phyloP scores from a whole-genome alignment of 2,797 vertebrate species.

The Melanotaenia maccullochi region DNA sequence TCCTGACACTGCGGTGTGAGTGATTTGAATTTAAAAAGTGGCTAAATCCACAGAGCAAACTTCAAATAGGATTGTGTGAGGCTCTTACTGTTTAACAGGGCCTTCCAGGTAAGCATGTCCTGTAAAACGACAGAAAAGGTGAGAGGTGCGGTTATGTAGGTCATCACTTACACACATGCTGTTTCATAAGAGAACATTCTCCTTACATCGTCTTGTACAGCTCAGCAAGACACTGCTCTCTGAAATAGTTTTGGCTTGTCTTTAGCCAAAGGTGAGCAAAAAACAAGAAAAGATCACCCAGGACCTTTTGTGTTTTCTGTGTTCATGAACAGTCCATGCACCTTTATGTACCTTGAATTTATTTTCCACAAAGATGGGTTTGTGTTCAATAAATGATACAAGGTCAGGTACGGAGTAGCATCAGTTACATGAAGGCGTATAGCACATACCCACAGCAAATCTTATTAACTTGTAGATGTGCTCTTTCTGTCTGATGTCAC shows the following conservation, averaged over 20 bases:
- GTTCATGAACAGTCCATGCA: conserved; percentile 26
- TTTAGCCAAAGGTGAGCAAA: conserved; percentile 19
- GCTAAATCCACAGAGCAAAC: conserved; percentile 78
- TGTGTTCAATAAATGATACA: conserved; percentile 57
- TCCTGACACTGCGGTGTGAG: conserved; percentile 73
- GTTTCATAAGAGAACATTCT: conserved; percentile 41
- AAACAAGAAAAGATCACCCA: conserved; percentile 14
- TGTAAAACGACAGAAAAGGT: conserved; percentile 78
- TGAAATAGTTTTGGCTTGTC: conserved; percentile 12
- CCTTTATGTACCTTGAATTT: conserved; percentile 46
- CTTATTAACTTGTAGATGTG: conserved; percentile 9
- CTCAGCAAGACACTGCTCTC: conserved; percentile 20
- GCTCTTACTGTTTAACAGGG: conserved; percentile 73
- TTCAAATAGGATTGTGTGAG: conserved; percentile 76
- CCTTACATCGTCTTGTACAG: conserved; percentile 25
- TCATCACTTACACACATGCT: conserved; percentile 54
- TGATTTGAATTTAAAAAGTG: conserved; percentile 84
- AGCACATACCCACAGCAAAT: conserved; percentile 30
- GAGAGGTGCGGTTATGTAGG: conserved; percentile 75
- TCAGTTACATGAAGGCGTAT: conserved; percentile 51
- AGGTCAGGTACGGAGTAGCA: conserved; percentile 51
- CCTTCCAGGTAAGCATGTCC: conserved; percentile 76
- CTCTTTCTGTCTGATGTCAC: conserved; percentile 6
- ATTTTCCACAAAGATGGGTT: conserved; percentile 38
- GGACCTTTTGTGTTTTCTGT: conserved; percentile 7